Evolutionary conservation across 2,888 invertebrate genomes (phyloP).

Genomic region (Sepioteuthis lessoniana): DNA sequence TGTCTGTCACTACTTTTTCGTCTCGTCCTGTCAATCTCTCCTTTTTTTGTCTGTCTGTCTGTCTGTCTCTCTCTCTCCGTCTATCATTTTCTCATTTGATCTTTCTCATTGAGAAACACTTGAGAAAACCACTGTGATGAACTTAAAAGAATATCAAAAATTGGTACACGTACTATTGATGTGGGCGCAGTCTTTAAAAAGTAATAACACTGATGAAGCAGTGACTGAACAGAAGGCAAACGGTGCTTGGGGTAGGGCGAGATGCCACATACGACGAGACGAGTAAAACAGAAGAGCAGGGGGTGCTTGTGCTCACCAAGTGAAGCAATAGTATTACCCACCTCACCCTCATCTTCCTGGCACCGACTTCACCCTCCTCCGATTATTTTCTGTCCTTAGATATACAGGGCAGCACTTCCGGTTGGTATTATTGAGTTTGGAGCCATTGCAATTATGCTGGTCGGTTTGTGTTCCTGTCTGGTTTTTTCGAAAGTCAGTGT

Average conservation of each 20-base stretch:
- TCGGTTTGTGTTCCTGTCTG: background rate
- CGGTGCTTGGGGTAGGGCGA: background rate
- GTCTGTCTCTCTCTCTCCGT: too few species aligned
- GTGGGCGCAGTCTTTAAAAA: background rate
- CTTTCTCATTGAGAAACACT: background rate
- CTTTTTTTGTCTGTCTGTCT: too few species aligned
- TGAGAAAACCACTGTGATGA: background rate
- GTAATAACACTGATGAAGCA: background rate
- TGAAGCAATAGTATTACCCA: background rate
- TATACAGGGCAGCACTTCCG: background rate
- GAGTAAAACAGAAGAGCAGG: background rate
- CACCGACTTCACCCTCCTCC: background rate
- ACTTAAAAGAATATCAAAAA: background rate
- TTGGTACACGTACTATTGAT: background rate
- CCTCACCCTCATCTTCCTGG: background rate
- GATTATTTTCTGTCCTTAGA: background rate
- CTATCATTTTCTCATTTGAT: too few species aligned
- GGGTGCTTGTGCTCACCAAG: background rate
- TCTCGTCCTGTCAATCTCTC: too few species aligned
- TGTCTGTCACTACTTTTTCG: too few species aligned
- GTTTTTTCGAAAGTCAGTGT: background rate
- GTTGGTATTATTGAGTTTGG: slow-evolving; percentile 23
- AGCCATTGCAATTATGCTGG: slow-evolving; percentile 33
- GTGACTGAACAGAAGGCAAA: too few species aligned
- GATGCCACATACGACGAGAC: background rate